Percentiles rank a stretch among this genome's conserved stretches.
Conservation (phyloP, 2,113 vertebrate genomes). For the Chaetops frenatus region DNA sequence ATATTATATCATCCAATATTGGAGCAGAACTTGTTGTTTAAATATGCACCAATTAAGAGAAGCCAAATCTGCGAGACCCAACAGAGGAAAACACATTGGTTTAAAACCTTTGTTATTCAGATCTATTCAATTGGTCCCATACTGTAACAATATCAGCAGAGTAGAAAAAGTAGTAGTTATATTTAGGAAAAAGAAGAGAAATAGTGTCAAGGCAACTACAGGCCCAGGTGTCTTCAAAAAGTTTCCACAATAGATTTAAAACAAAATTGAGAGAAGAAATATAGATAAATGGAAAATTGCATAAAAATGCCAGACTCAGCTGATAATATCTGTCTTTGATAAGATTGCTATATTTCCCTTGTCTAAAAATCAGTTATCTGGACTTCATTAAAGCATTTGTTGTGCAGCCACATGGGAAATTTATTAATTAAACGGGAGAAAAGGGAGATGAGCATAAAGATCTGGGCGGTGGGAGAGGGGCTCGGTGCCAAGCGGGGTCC, state of each 20-base stretch:
- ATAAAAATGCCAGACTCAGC: not conserved
- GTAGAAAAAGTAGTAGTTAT: not conserved
- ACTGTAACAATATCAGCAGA: not conserved
- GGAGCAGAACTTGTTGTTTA: not conserved
- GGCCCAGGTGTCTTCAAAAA: not conserved
- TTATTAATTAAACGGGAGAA: constrained; percentile 56
- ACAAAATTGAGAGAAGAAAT: constrained; percentile 6
- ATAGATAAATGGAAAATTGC: not conserved
- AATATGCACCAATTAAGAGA: not conserved
- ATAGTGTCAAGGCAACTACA: not conserved
- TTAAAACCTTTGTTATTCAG: not conserved
- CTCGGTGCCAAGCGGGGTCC: not conserved
- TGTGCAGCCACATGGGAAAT: constrained; percentile 51
- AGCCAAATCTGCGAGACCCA: not conserved
- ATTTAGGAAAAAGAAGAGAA: not conserved
- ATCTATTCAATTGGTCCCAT: not conserved
- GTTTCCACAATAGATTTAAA: not conserved
- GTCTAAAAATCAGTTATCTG: constrained; percentile 50
- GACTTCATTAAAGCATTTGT: constrained; percentile 56
- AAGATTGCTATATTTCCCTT: constrained; percentile 54
- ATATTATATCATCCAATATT: not conserved
- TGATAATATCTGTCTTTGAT: constrained; percentile 26
- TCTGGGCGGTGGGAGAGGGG: not conserved
- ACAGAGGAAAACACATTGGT: not conserved
- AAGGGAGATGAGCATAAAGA: constrained; percentile 23